Conservation (phyloP, 2,113 vertebrate genomes). For the Microcebus jonahi region DNA sequence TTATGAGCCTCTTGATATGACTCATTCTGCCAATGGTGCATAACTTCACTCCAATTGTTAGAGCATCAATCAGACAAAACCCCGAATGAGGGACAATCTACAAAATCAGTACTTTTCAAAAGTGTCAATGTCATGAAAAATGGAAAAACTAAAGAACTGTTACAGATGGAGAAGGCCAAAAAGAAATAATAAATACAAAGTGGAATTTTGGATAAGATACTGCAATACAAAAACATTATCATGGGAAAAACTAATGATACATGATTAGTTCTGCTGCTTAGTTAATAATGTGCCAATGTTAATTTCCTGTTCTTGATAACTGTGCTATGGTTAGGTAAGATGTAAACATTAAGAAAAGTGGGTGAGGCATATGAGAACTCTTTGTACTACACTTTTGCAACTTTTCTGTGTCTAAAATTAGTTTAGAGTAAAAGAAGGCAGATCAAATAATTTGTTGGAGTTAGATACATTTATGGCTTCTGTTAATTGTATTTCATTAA, state of each 20-base stretch:
- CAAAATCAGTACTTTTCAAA: conserved; percentile 17
- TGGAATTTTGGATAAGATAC: neutral
- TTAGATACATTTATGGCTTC: conserved; percentile 24
- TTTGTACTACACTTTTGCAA: neutral
- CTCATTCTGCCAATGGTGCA: neutral
- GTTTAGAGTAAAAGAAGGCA: conserved; percentile 4
- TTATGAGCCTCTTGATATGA: no score
- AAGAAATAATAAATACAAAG: neutral
- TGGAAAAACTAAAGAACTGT: neutral
- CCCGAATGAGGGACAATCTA: neutral
- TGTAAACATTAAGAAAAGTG: neutral
- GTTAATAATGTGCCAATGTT: neutral
- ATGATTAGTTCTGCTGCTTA: neutral
- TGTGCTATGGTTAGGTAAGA: neutral
- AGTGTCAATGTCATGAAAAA: neutral
- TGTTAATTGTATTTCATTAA: conserved; percentile 7
- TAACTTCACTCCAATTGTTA: neutral
- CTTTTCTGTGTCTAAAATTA: conserved; percentile 36
- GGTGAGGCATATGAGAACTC: neutral
- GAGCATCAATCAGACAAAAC: neutral
- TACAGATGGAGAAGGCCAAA: neutral
- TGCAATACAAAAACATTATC: neutral
- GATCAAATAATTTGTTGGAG: neutral
- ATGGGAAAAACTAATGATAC: neutral
- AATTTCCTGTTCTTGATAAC: conserved; percentile 2